Base-by-base conservation (phyloP, 2,797 vertebrate genomes). In the Platalea minor region DNA sequence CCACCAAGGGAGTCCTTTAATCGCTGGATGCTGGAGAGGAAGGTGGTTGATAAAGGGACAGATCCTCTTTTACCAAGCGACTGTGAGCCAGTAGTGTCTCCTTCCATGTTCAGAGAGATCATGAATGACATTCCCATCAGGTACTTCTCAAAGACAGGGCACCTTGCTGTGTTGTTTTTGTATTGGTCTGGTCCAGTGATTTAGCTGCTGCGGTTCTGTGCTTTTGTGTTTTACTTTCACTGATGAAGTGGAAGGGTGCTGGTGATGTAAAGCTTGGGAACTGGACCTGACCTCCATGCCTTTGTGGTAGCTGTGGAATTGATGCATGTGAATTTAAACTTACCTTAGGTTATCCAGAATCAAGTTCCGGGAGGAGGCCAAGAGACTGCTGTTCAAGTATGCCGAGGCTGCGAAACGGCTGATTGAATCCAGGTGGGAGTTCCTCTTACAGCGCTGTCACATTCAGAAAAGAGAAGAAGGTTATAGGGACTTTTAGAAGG, bases 121-220 rank as follows among this genome's bases (percentile, higher is more conserved):
- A 99, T 99, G 99, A 99, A 99, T 41, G 99, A 99, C 98, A 99
- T 99, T 97, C 99, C 99, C 90, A 99, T 99, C 98, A 99, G 99
- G 99, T 99, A 96, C 29, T 26, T 25, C 10, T 64, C 56, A 25
- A 9, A 21, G 15, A 13, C 4, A 7, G 61, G 20, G 18, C 10
- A 19, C 24, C 26, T 24, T 24, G 20, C 48, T 60, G 83, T 18
- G 24, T 5, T 53, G 17, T 19, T 56, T 59, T 18, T 57, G 33
- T 10, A 8, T 48, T 4, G 13, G 28, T 48, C 43, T 23, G 3
- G 18, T 73, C 43, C 39, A 3, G 79, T 68, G 33, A 35, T 78
- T 78, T 78, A 31, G 59, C 17, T 91, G 67, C 83, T 2, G 1
- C 0, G 0, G 16, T 83, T 87, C 63, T 85, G 57, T 65, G 56